phyloP scores from a whole-genome alignment of 2,888 invertebrate species.

The Mimumesa dahlbomi region DNA sequence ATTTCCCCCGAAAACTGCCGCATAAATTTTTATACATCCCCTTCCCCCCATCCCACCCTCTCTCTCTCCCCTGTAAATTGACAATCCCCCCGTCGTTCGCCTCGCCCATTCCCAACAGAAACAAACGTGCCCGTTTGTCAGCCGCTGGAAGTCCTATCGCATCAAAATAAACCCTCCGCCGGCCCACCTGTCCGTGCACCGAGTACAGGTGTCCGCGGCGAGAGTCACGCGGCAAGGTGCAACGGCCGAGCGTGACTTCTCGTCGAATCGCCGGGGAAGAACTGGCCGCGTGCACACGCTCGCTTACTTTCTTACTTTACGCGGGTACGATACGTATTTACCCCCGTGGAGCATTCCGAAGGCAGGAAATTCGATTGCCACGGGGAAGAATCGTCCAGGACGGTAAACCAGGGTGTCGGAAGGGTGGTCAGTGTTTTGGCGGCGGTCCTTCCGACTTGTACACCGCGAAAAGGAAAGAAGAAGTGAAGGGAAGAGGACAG shows the following conservation, averaged over 20 bases:
- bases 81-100: neutral
- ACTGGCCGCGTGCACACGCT: conserved; percentile 1
- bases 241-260: conserved; percentile 49
- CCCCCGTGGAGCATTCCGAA: no score
- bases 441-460: neutral
- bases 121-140: conserved; percentile 33
- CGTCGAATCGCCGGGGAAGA: conserved; percentile 15
- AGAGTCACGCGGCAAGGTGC: conserved; percentile 52
- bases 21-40: no score
- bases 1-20: no score
- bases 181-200: conserved; percentile 41
- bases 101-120: no score
- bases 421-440: conserved; percentile 25
- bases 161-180: conserved; percentile 18
- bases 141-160: conserved; percentile 22
- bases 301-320: no score
- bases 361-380: conserved; percentile 27
- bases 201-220: conserved; percentile 42
- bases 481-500: conserved; percentile 3
- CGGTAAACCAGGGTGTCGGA: neutral
- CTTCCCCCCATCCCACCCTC: no score
- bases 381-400: conserved; percentile 14
- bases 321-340: no score
- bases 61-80: neutral
- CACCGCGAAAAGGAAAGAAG: neutral